Evolutionary conservation across 2,797 vertebrate genomes (phyloP), one percentile per base, ranked within the genome.

Genomic region (Chaenodraco wilsoni): DNA sequence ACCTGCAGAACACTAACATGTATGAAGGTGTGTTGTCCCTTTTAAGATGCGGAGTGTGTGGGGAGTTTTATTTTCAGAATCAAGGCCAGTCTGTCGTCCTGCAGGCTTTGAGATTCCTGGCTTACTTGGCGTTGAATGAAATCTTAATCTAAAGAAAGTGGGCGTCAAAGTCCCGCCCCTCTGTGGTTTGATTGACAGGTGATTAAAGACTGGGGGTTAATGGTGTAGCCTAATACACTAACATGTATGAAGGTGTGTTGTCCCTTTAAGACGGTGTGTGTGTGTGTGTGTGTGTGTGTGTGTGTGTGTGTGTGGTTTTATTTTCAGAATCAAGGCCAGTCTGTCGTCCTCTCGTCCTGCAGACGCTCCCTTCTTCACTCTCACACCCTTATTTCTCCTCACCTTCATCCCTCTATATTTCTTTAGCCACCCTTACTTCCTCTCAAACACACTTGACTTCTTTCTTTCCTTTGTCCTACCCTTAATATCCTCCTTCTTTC

Each of bases 241-340:
- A 50, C 2, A 1, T 27, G 31, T 16, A 4, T 51, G 43, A 14
- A 3, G 49, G 45, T 15, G 3, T 13, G 3, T 52, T 9, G 56
- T 79, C 60, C 27, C 73, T 85, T 85, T 82, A 84, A 79, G 57
- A 0, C n/a, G n/a, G 3, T 27, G 23, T 27, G 23, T 27, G 23
- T 27, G 23, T 27, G 23, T 27, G 23, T 3, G 23, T 27, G 23
- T 27, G 23, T 27, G 23, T 27, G 23, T 27, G 23, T 27, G 3
- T 27, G 23, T 27, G 23, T 27, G 23, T 27, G 23, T 27, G 23
- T 27, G 23, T 3, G 23, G 55, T 60, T 33, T 60, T 73, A 74
- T 76, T 86, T 86, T 86, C 56, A 79, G 73, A 84, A 87, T 84
- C 40, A 16, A 76, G 86, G 84, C 65, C 84, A 74, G 9, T 72